Conservation (phyloP, 1,140 invertebrate species). For the Leptonema lineaticorne region DNA sequence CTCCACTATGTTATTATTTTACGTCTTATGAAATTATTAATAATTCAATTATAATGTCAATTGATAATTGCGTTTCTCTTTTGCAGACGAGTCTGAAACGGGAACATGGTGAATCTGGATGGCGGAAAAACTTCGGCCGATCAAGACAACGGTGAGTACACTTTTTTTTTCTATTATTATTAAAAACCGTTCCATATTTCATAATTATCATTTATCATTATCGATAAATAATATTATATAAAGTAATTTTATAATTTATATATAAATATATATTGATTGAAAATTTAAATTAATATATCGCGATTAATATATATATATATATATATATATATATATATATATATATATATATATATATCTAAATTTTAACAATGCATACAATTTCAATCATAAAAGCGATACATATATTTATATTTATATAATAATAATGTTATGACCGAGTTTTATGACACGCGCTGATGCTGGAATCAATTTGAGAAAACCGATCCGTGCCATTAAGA, state of each 20-base stretch:
- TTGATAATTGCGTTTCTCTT: too few species aligned
- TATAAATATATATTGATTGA: too few species aligned
- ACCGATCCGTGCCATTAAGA: slow-evolving; percentile 4
- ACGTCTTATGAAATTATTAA: too few species aligned
- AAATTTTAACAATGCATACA: background rate
- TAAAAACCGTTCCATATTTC: too few species aligned
- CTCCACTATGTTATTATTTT: background rate
- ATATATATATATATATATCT: background rate
- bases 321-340: background rate
- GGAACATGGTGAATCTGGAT: slow-evolving; percentile 11
- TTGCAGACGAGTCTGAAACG: background rate
- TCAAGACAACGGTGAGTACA: background rate
- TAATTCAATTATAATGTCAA: too few species aligned
- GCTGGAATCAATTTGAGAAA: slow-evolving; percentile 7
- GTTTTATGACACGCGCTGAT: background rate
- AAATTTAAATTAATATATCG: too few species aligned
- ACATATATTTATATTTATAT: background rate
- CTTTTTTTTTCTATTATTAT: background rate
- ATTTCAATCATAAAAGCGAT: too few species aligned
- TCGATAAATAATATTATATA: too few species aligned
- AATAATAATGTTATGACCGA: background rate
- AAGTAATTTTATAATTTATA: too few species aligned
- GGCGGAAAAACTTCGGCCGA: background rate
- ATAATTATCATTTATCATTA: too few species aligned
- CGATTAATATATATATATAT: too few species aligned